Evolutionary conservation across 2,888 invertebrate genomes (phyloP), one percentile per base, ranked within the genome.

Genomic region (Lapara coniferarum): DNA sequence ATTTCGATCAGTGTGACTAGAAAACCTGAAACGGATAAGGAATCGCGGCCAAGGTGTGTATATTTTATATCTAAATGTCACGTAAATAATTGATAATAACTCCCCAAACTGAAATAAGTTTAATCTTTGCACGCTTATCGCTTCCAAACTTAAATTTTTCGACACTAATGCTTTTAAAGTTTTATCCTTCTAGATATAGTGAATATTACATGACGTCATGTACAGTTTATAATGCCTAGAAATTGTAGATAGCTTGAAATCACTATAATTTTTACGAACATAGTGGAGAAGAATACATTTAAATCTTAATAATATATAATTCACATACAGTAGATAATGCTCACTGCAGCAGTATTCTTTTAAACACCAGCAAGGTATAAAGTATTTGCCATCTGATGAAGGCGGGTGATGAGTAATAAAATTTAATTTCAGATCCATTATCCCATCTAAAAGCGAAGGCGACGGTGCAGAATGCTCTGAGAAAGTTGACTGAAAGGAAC

Each of bases 401-500:
- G 67, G 72, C 70, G 69, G 75, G 76, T 75, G 71, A 66, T 69
- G 70, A 66, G 58, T 37, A 52, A 59, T 53, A 14, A 44, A 70
- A 78, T 83, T 83, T 77, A 75, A 81, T 93, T 93, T 83, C 92
- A 93, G 93, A 93, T 92, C 93, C 93, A 86, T 86, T 93, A 86
- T 90, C 92, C 76, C 93, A 93, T 78, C 91, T 92, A 90, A 93
- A 93, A 87, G 93, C 93, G 90, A 93, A 93, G 85, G 93, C 92
- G 89, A 93, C 93, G 79, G 93, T 93, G 82, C 93, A 93, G 93
- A 93, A 93, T 87, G 93, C 93, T 84, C 91, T 93, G 87, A 88
- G 88, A 91, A 93, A 91, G 86, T 86, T 92, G 89, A 93, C 93
- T 93, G 93, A 93, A 83, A 90, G 87, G 81, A 91, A 91, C 85